Evolutionary conservation across 2,888 invertebrate species (phyloP), one percentile per base, ranked within the genome.

Genomic region (Nemotelus pantherinus): DNA sequence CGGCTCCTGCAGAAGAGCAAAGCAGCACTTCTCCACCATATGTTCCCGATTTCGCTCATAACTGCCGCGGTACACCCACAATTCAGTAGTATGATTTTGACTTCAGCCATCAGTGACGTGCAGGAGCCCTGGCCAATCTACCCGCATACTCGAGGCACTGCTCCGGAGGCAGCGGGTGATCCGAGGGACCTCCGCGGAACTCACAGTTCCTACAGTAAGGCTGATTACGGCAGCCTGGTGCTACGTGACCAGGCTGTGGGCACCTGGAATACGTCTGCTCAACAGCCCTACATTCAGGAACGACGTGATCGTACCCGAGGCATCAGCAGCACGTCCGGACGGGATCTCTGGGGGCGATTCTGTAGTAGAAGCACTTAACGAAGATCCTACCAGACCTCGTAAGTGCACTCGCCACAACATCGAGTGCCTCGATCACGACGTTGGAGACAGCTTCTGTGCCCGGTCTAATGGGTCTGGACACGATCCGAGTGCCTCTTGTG

Each of bases 231-330:
- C 50, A 50, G 5, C 6, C 2, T 10, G 45, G 4, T n/a, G 50
- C 50, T 2, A 9, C 9, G 50, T 70, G 70, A 9, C 70, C 70
- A 47, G 5, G 7, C 39, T 25, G 48, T 2, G 39, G 25, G 41
- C 70, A 70, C 3, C 55, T 48, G 2, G 10, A 2, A n/a, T 39
- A 70, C 9, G 50, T 43, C 5, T 7, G 3, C 50, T 47, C 70
- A n/a, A 50, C 50, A 5, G 50, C n/a, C 3, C 25, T n/a, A 25
- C 70, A 70, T 7, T 39, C 9, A 25, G 25, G 2, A 25, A n/a
- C n/a, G n/a, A n/a, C n/a, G 55, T 70, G 70, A 39, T 70, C 70
- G 41, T 50, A 70, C 10, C 70, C 70, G 10, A 70, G 48, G 25
- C 70, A 70, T 39, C 50, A 50, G 9, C 9, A 70, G 9, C 70